Base-by-base conservation (phyloP, 2,888 invertebrate genomes). In the Erynnis tages region DNA sequence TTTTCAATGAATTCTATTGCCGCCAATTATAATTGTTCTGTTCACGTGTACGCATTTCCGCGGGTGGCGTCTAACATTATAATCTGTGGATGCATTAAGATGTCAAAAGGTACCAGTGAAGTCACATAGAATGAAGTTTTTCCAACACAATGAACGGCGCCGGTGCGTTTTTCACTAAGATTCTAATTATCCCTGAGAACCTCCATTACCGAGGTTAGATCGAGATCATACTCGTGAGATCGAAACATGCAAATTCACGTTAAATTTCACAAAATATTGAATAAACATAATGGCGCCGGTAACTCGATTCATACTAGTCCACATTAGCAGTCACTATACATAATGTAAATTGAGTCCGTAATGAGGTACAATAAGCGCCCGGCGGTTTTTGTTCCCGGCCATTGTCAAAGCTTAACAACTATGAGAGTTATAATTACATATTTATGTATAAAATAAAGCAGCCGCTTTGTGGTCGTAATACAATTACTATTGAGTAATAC, bases 401-500 rank as follows among this genome's bases (percentile, higher is more conserved):
- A 86, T 85, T 84, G 85, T 85, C 79, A 78, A 74, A 77, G 69
- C 73, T 74, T 77, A 79, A 79, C 70, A 79, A 79, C 70, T 76
- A 74, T 76, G 76, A 76, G 79, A 79, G 76, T 69, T 68, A 72
- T 81, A 79, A 83, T 83, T 80, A 78, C 71, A 76, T 75, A 83
- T 82, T 81, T 73, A 76, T 78, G 76, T 78, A 74, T 79, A 73
- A 82, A 80, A 81, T 81, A 82, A 82, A 81, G 70, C 69, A 56
- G 67, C 67, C 73, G 77, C 74, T 77, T 76, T 67, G 67, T 63
- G 68, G 76, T 23, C 76, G 71, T 85, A 84, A 84, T 79, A 81
- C 81, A 82, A 80, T 85, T 77, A 79, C 67, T 71, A 77, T 87
- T 84, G 82, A 69, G 84, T 79, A 86, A 87, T 76, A 38, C 35